These are phyloP conservation scores for Papilio machaon DNA, from an alignment of 1,140 invertebrate species.

Conservation along the genomic window DNA sequence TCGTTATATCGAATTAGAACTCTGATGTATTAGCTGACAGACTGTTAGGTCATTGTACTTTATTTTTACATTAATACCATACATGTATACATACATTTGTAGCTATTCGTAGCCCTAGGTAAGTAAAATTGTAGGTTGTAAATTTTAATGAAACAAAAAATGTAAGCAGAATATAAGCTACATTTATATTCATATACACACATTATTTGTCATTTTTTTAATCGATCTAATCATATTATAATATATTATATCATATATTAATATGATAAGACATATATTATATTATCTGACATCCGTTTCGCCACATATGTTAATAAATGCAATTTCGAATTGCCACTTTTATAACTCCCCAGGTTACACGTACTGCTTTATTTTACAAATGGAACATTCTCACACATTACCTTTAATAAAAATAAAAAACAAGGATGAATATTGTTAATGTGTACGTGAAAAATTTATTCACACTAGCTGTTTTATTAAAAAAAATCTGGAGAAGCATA, in stretches of 20 bases:
- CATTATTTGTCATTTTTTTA: neutral
- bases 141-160: neutral
- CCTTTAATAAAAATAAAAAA: neutral
- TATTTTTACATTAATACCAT: neutral
- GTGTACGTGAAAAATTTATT: neutral
- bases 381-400: neutral
- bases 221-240: neutral
- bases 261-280: too few species aligned
- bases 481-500: too few species aligned
- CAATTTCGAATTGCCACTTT: neutral
- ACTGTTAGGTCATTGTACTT: neutral
- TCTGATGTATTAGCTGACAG: neutral
- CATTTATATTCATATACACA: neutral
- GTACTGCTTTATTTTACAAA: conserved; percentile 2
- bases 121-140: neutral
- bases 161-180: neutral
- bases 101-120: neutral
- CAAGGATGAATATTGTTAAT: neutral
- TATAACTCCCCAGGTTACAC: neutral
- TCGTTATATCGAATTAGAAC: neutral
- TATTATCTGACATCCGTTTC: conserved; percentile 1
- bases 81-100: neutral
- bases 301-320: neutral
- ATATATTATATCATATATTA: too few species aligned
- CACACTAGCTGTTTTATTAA: neutral